Conservation (phyloP, 2,113 vertebrate species). For the Oryzias celebensis region DNA sequence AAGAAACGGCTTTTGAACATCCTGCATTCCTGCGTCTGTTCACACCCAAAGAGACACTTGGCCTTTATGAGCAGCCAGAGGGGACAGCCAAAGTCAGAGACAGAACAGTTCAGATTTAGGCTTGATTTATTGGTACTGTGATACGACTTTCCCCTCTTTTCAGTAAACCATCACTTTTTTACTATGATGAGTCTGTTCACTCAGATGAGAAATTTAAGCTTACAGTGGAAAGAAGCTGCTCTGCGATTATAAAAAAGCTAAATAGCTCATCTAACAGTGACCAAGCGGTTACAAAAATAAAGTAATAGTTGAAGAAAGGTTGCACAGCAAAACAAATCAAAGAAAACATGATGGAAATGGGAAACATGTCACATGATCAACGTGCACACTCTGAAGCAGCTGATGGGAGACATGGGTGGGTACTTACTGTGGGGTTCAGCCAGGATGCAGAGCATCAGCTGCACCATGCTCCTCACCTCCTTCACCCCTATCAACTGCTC, state of each 20-base stretch:
- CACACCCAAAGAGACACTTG: slow-evolving; percentile 23
- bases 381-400: too few species aligned
- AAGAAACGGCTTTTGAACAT: slow-evolving; percentile 19
- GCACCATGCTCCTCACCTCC: slow-evolving; percentile 90
- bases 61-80: slow-evolving; percentile 17
- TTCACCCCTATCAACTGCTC: slow-evolving; percentile 84
- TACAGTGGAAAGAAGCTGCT: too few species aligned
- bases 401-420: not conserved
- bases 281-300: too few species aligned
- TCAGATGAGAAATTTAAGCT: too few species aligned
- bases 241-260: too few species aligned
- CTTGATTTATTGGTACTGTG: slow-evolving; percentile 11
- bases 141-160: not conserved
- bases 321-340: not conserved
- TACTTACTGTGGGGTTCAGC: slow-evolving; percentile 86
- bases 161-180: too few species aligned
- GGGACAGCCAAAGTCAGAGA: slow-evolving; percentile 3
- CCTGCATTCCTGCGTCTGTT: slow-evolving; percentile 29
- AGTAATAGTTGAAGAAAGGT: too few species aligned
- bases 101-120: not conserved
- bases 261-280: too few species aligned
- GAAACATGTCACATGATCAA: not conserved
- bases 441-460: slow-evolving; percentile 83
- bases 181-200: too few species aligned
- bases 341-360: not conserved